Percentiles rank a stretch among this genome's conserved stretches.
phyloP scores from a whole-genome alignment of 2,797 vertebrate genomes.

The Microctenopoma lineatum region DNA sequence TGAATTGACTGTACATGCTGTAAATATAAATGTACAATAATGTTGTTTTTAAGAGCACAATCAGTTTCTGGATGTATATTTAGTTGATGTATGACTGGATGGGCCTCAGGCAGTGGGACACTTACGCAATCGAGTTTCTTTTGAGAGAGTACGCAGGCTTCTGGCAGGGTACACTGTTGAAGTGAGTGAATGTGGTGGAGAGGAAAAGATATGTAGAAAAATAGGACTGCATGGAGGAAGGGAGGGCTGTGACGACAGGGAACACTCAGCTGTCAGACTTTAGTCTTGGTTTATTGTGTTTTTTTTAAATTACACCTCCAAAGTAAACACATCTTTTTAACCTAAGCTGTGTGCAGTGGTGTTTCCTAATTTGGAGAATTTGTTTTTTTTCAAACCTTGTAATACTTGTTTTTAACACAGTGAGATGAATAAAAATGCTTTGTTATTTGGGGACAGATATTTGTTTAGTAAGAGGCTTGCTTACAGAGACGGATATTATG shows the following conservation, averaged over 20 bases:
- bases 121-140: constrained; percentile 63
- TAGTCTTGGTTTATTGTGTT: constrained; percentile 43
- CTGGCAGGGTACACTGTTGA: constrained; percentile 37
- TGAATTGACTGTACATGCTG: constrained; percentile 79
- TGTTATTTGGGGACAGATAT: constrained; percentile 16
- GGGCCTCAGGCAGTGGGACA: constrained; percentile 58
- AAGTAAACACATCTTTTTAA: constrained; percentile 30
- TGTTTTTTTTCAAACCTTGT: constrained; percentile 29
- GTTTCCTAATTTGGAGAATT: constrained; percentile 10
- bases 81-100: constrained; percentile 49
- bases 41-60: constrained; percentile 47
- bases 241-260: constrained; percentile 17
- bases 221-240: background rate
- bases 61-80: constrained; percentile 70
- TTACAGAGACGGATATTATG: constrained; percentile 30
- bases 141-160: constrained; percentile 33
- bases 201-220: constrained; percentile 21
- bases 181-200: constrained; percentile 57
- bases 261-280: constrained; percentile 30
- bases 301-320: constrained; percentile 6
- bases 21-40: constrained; percentile 67
- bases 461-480: constrained; percentile 16
- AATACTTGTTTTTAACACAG: constrained; percentile 3
- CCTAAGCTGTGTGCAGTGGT: constrained; percentile 21
- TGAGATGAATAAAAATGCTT: constrained; percentile 15